Base-by-base conservation (phyloP, 2,113 vertebrate genomes). In the Anser brachyrhynchus region DNA sequence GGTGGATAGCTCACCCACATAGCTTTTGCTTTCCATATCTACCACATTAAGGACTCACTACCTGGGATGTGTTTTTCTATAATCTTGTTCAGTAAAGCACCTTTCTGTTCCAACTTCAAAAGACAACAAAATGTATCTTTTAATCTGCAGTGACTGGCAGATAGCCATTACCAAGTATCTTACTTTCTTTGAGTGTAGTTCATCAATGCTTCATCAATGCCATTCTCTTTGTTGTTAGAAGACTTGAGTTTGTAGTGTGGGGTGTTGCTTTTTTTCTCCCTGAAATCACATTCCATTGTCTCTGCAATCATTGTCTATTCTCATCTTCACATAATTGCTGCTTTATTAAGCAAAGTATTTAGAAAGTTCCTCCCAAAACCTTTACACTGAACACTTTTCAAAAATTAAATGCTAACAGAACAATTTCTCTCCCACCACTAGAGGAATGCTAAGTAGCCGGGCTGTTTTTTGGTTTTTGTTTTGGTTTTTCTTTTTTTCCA, bases 331-430 rank as follows among this genome's bases (percentile, higher is more conserved):
- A 73, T 64, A 87, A 92, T 78, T 90, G 59, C 67, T 26, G 11
- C 83, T 95, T 93, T 86, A 95, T 89, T 82, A 94, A 94, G 88
- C 51, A 57, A 90, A 92, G 69, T 58, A 77, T 85, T 92, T 87
- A 81, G 77, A 83, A 96, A 82, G 43, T 83, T 92, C 69, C 29
- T 85, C 74, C 49, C 21, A 59, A 94, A 89, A 89, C 51, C 81
- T 92, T 89, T 84, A 66, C 29, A 46, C 11, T 55, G 16, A 91
- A 37, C 81, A 64, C 65, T 86, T 90, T 90, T 89, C 67, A 89
- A 96, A 92, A 92, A 81, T 62, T 75, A 88, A 87, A 93, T 62
- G 46, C 41, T 72, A 95, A 71, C 58, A 89, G 74, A 95, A 91
- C 33, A 70, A 69, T 89, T 78, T 92, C 11, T 71, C 26, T 70